phyloP scores from a whole-genome alignment of 2,797 vertebrate species.

The Phalloptychus januarius region DNA sequence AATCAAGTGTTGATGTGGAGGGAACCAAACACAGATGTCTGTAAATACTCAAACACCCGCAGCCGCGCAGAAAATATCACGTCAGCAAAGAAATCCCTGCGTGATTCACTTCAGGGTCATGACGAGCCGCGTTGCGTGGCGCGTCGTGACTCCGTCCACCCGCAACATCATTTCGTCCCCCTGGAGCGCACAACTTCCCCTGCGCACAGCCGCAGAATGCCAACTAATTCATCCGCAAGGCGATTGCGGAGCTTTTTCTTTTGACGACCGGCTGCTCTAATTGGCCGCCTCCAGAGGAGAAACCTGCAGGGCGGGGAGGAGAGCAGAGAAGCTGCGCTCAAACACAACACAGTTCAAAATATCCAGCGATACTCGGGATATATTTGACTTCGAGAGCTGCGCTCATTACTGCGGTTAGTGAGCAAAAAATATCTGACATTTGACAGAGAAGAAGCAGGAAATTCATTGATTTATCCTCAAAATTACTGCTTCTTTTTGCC shows the following conservation, averaged over 20 bases:
- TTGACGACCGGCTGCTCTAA: constrained; percentile 34
- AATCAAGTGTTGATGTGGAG: constrained; percentile 3
- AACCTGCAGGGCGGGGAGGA: constrained; percentile 12
- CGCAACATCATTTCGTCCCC: constrained; percentile 40
- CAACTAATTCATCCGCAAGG: constrained; percentile 39
- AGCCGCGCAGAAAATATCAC: constrained; percentile 59
- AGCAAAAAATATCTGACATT: not conserved
- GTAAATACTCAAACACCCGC: constrained; percentile 38
- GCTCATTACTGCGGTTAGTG: not conserved
- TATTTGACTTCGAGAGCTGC: not conserved
- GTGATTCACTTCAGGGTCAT: constrained; percentile 72
- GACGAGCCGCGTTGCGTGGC: constrained; percentile 72
- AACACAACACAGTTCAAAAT: constrained; percentile 26
- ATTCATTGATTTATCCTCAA: not conserved
- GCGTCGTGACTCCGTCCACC: constrained; percentile 76
- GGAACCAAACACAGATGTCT: constrained; percentile 19
- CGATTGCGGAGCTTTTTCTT: constrained; percentile 35
- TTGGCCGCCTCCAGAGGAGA: constrained; percentile 42
- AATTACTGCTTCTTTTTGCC: not conserved
- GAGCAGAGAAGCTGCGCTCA: constrained; percentile 38
- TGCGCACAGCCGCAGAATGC: constrained; percentile 44
- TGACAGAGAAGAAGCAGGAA: not conserved
- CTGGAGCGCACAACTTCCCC: constrained; percentile 33
- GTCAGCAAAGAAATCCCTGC: constrained; percentile 74
- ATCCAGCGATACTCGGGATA: constrained; percentile 3